Conservation (phyloP, 1,140 invertebrate species). For the Chelonus insularis region DNA sequence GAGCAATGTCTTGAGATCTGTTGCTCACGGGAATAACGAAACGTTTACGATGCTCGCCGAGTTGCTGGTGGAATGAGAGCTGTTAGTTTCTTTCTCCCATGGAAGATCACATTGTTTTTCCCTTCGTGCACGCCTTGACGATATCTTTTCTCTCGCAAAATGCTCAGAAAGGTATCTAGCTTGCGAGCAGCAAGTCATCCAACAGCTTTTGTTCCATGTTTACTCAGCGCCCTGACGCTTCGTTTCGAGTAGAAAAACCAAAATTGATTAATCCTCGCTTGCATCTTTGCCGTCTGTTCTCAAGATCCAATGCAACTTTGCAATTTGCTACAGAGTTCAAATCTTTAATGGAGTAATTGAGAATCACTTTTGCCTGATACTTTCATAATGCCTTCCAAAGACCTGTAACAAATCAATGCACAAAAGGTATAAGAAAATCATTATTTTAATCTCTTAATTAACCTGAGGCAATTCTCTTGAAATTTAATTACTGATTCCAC, state of each 20-base stretch:
- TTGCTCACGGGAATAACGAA: conserved; percentile 18
- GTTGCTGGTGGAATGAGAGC: no score
- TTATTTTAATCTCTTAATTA: conserved; percentile 30
- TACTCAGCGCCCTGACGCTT: conserved; percentile 41
- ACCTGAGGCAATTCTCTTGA: conserved; percentile 5
- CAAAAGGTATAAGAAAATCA: conserved; percentile 9
- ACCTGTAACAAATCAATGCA: conserved; percentile 22
- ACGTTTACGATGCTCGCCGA: conserved; percentile 9
- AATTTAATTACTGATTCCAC: neutral
- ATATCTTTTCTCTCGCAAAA: conserved; percentile 1
- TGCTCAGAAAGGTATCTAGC: neutral
- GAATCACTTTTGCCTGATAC: conserved; percentile 13
- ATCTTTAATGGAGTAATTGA: neutral
- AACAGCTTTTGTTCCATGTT: conserved; percentile 46
- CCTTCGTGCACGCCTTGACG: no score
- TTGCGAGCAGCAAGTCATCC: conserved; percentile 20
- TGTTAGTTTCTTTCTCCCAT: no score
- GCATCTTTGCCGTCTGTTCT: conserved; percentile 5
- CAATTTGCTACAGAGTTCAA: conserved; percentile 1
- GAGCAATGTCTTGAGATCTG: neutral
- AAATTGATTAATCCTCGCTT: conserved; percentile 54
- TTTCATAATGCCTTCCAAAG: neutral
- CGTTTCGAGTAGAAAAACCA: conserved; percentile 41
- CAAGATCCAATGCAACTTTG: conserved; percentile 6
- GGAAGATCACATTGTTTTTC: no score